These are phyloP conservation scores for Drosophila acutilabella DNA, from an alignment of 2,888 invertebrate genomes.

Conservation along the genomic window DNA sequence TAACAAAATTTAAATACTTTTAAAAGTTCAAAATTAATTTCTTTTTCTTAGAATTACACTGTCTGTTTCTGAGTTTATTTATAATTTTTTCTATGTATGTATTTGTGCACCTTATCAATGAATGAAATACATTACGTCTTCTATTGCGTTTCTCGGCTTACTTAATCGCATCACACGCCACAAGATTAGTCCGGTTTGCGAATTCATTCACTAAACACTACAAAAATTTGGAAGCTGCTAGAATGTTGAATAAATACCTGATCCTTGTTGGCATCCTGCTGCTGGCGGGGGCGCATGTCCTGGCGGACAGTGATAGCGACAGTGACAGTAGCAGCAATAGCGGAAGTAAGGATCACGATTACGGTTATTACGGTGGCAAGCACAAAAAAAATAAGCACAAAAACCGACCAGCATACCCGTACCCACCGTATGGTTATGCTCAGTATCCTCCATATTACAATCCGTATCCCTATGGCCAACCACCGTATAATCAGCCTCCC, in stretches of 20 bases:
- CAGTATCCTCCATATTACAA: constrained; percentile 23
- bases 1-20: not conserved
- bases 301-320: constrained; percentile 38
- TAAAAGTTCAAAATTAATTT: constrained; percentile 9
- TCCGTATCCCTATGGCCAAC: constrained; percentile 14
- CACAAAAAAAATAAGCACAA: constrained; percentile 46
- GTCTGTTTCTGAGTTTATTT: constrained; percentile 4
- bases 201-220: constrained; percentile 19
- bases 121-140: constrained; percentile 29
- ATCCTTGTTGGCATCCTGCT: constrained; percentile 30
- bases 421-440: constrained; percentile 3
- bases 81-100: constrained; percentile 10
- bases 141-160: constrained; percentile 22
- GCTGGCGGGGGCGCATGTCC: constrained; percentile 27
- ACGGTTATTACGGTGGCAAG: constrained; percentile 15
- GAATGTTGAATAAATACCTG: constrained; percentile 35
- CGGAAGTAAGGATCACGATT: constrained; percentile 8
- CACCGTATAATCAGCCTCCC: constrained; percentile 7
- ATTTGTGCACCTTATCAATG: constrained; percentile 50
- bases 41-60: constrained; percentile 23
- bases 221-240: constrained; percentile 1
- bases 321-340: constrained; percentile 51
- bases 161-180: constrained; percentile 18
- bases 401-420: constrained; percentile 45
- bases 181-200: constrained; percentile 43